phyloP scores from a whole-genome alignment of 92 coral and sea anemone species.

The Virgularia gustaviana region DNA sequence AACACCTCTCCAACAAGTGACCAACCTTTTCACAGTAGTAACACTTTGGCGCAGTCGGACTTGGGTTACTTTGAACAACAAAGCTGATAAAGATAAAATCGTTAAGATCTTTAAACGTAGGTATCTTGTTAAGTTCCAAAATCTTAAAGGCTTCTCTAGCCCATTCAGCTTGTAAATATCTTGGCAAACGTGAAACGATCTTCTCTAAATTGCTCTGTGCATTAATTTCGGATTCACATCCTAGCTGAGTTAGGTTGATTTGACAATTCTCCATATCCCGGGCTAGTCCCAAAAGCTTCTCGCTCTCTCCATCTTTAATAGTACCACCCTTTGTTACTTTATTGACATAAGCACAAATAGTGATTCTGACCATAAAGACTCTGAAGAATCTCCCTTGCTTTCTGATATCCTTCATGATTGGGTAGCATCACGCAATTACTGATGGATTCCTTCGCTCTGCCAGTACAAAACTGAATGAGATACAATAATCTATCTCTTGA shows the following conservation, averaged over 20 bases:
- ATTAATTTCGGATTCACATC: too few relatives aligned
- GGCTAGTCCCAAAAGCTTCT: neutral
- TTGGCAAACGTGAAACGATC: neutral
- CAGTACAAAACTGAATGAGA: conserved; percentile 47
- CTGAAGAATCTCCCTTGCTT: conserved; percentile 38
- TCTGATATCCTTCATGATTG: conserved; percentile 31
- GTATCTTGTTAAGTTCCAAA: neutral
- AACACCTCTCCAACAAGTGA: neutral
- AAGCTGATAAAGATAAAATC: neutral
- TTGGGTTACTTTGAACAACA: neutral
- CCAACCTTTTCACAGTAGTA: conserved; percentile 2
- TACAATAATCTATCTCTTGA: conserved; percentile 31
- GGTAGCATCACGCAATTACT: conserved; percentile 41
- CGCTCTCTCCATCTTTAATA: neutral
- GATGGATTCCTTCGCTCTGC: conserved; percentile 21
- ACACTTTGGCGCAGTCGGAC: neutral
- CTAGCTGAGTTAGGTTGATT: neutral
- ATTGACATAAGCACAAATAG: neutral
- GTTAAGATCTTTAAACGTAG: neutral
- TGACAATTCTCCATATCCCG: conserved; percentile 7
- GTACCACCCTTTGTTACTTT: conserved; percentile 2
- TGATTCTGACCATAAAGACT: neutral
- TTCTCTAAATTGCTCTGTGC: neutral
- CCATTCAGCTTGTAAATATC: conserved; percentile 8
- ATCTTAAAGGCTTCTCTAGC: neutral